Base-by-base conservation (phyloP, 2,888 invertebrate species). In the Steromphala cineraria region DNA sequence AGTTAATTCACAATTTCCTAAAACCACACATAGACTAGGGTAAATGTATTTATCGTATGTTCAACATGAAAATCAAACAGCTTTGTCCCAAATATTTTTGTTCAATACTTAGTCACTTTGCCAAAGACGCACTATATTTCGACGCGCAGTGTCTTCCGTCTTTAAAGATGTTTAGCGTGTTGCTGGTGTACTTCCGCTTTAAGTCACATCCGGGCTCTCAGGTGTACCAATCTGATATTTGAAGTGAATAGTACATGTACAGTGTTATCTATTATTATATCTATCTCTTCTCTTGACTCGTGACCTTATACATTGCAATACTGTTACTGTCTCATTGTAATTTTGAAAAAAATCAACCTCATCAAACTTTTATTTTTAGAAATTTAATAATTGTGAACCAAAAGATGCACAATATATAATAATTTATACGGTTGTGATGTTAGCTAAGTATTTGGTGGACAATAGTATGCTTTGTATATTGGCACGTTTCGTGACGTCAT, bases 181-280 rank as follows among this genome's bases (percentile, higher is more conserved):
- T n/a, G 19, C 71, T 40, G 36, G 71, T 71, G 71, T 40, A 71
- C 56, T 71, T 71, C 71, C 71, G 71, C 71, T 71, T 71, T 71
- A 31, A 71, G 71, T 36, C 62, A 36, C 71, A 71, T 71, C 71
- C 71, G 71, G 71, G 71, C 71, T 71, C 71, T 71, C 71, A 71
- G 71, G 71, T 71, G 71, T 31, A 71, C 71, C 71, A 71, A 40
- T 36, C 71, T 71, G 71, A 71, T 71, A 71, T 71, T 71, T 31
- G 36, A 31, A 19, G 36, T 71, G 19, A 71, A 36, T 71, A 71
- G 71, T 71, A 71, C 36, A 8, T 71, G 28, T 19, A 21, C n/a
- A 71, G 28, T 71, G 71, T 71, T 71, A 71, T 71, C 19, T 31
- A 56, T 5, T 19, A 24, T 21, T 56, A 56, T 24, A 24, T 56